Conservation (phyloP, 2,113 vertebrate genomes). For the Eretmochelys imbricata region DNA sequence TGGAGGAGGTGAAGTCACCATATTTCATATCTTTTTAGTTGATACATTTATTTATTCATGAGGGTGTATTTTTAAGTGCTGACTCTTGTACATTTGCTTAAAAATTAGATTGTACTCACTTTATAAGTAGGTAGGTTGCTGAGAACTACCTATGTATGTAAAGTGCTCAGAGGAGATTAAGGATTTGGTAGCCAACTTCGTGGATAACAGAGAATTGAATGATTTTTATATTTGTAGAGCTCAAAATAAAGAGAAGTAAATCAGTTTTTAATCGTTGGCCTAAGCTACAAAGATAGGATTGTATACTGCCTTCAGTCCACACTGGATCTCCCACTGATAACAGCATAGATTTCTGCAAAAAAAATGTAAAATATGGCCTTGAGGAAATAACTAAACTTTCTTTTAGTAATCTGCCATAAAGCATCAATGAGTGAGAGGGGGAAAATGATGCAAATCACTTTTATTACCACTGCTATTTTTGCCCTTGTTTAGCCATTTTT, state of each 20-base stretch:
- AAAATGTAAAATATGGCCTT: not conserved
- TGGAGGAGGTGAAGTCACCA: not conserved
- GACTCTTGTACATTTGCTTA: not conserved
- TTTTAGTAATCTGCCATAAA: not conserved
- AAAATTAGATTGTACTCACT: not conserved
- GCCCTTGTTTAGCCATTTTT: not conserved
- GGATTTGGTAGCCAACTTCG: not conserved
- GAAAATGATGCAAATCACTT: not conserved
- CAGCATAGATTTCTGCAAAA: not conserved
- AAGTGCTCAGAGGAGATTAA: not conserved
- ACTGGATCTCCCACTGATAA: not conserved
- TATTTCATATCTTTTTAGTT: not conserved
- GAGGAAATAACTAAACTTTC: not conserved
- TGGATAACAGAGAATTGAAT: rapidly evolving
- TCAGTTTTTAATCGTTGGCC: not conserved
- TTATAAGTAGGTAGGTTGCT: not conserved
- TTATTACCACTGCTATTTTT: not conserved
- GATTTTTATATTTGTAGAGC: not conserved
- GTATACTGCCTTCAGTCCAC: not conserved
- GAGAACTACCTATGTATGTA: not conserved
- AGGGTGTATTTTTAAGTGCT: not conserved
- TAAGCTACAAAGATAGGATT: not conserved
- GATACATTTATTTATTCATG: not conserved
- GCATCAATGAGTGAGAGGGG: not conserved
- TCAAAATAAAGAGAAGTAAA: not conserved